These are phyloP conservation scores for Meloidogyne hapla DNA, from an alignment of 1,140 invertebrate genomes.

Conservation along the genomic window DNA sequence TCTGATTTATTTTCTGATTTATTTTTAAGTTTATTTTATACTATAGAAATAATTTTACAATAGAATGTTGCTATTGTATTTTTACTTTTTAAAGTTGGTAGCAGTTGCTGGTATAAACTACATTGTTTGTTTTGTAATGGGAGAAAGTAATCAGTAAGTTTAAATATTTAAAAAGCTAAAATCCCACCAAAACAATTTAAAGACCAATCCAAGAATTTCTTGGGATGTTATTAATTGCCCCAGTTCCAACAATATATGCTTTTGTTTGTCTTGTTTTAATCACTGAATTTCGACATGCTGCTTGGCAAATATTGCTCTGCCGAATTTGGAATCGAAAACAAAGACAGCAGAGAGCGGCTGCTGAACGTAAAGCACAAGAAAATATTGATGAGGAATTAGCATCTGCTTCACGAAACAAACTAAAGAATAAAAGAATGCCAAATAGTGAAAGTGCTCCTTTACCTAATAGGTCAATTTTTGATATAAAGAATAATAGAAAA, in stretches of 20 bases:
- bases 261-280: slow-evolving; percentile 36
- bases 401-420: slow-evolving; percentile 20
- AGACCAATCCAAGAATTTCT: slow-evolving; percentile 42
- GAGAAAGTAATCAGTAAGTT: slow-evolving; percentile 15
- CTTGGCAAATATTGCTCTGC: slow-evolving; percentile 42
- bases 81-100: slow-evolving; percentile 17
- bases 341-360: slow-evolving; percentile 17
- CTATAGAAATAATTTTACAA: background rate
- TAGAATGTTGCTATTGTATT: background rate
- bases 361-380: slow-evolving; percentile 23
- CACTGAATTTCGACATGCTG: slow-evolving; percentile 35
- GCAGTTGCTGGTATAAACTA: slow-evolving; percentile 35
- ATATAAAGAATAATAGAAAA: background rate
- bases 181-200: background rate
- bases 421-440: slow-evolving; percentile 19
- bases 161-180: background rate
- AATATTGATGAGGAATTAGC: slow-evolving; percentile 28
- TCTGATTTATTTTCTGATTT: no score
- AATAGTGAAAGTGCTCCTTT: slow-evolving; percentile 13
- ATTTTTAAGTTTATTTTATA: background rate
- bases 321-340: slow-evolving; percentile 28
- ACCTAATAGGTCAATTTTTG: background rate
- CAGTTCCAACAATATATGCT: slow-evolving; percentile 39
- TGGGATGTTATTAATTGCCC: slow-evolving; percentile 37
- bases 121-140: slow-evolving; percentile 37